Evolutionary conservation across 2,888 invertebrate species (phyloP).

Genomic region (Eupithecia pulchellata): DNA sequence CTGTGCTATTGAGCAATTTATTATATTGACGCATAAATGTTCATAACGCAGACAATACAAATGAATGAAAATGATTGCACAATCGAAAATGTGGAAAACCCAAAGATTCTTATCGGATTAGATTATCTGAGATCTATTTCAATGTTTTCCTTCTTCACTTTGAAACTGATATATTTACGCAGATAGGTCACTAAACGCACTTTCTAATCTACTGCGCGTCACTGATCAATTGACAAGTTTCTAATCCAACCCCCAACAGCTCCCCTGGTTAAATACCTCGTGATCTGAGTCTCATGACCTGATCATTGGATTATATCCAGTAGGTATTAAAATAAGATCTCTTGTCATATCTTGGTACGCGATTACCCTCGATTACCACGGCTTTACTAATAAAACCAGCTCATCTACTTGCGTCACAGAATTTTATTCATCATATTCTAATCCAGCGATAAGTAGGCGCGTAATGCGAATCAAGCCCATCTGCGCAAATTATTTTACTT

Average conservation of each 20-base stretch:
- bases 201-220: not conserved
- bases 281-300: conserved; percentile 4
- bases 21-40: not conserved
- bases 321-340: not conserved
- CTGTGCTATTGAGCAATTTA: not conserved
- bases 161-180: not conserved
- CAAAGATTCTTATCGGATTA: not conserved
- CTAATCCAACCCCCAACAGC: conserved; percentile 4
- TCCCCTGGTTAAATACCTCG: not conserved
- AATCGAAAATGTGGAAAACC: not conserved
- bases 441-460: not conserved
- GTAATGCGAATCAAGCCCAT: not conserved
- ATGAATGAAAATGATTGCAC: not conserved
- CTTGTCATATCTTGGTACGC: not conserved
- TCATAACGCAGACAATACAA: not conserved
- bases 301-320: conserved; percentile 2
- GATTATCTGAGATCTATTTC: not conserved
- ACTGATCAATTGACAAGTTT: not conserved
- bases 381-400: not conserved
- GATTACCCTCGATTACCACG: conserved; percentile 2
- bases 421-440: not conserved
- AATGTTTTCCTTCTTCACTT: conserved; percentile 1
- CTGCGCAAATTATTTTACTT: not conserved
- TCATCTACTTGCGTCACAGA: not conserved
- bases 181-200: not conserved